Evolutionary conservation across 2,113 vertebrate species (phyloP).

Genomic region (Mola mola): DNA sequence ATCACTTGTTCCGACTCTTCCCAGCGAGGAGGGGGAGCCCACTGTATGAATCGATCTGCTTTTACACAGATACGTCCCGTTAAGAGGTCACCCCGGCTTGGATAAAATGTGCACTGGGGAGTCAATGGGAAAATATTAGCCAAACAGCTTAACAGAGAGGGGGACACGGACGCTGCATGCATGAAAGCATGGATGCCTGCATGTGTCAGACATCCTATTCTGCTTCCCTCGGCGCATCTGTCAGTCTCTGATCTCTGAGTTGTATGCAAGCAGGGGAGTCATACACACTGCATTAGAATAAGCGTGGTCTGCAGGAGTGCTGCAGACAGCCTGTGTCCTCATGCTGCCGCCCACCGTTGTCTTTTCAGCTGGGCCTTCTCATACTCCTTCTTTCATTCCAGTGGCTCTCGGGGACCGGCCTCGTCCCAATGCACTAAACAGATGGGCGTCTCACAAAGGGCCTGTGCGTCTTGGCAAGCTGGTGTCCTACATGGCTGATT

Average conservation of each 20-base stretch:
- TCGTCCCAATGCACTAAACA: slow-evolving; percentile 83
- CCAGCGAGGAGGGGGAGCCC: slow-evolving; percentile 36
- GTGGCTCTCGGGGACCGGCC: slow-evolving; percentile 65
- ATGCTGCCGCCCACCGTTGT: slow-evolving; percentile 73
- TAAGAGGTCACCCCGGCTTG: slow-evolving; percentile 59
- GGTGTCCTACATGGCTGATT: slow-evolving; percentile 98
- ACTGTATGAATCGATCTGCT: slow-evolving; percentile 73
- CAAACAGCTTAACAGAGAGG: slow-evolving; percentile 66
- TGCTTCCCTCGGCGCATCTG: slow-evolving; percentile 67
- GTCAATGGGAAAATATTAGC: slow-evolving; percentile 77
- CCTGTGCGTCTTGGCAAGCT: slow-evolving; percentile 90
- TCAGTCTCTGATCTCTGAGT: slow-evolving; percentile 76
- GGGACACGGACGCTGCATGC: slow-evolving; percentile 46
- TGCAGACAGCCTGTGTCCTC: slow-evolving; percentile 68
- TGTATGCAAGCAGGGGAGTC: slow-evolving; percentile 72
- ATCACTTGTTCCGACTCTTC: slow-evolving; percentile 63
- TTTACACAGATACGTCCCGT: slow-evolving; percentile 60
- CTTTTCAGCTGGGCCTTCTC: slow-evolving; percentile 79
- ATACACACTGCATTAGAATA: slow-evolving; percentile 69
- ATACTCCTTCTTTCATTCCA: slow-evolving; percentile 73
- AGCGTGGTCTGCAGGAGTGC: slow-evolving; percentile 65
- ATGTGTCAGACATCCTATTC: slow-evolving; percentile 55
- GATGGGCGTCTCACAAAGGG: slow-evolving; percentile 95
- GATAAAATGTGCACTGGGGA: slow-evolving; percentile 68
- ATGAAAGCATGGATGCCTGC: slow-evolving; percentile 48